phyloP scores from a whole-genome alignment of 2,888 invertebrate species.

The Hyposoter dolosus region DNA sequence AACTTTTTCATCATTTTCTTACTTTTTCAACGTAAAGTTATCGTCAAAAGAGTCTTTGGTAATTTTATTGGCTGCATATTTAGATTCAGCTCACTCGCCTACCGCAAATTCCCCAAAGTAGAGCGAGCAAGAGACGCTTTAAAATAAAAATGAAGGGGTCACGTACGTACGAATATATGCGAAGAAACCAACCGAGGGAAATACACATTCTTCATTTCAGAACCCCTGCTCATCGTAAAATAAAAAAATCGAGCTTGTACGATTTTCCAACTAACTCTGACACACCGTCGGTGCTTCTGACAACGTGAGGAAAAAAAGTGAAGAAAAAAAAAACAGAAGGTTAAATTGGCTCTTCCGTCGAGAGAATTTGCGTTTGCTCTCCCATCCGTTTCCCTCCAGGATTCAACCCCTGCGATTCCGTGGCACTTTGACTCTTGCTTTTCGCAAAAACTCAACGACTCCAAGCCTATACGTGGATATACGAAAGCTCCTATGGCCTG shows the following conservation, averaged over 20 bases:
- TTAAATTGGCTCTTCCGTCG: constrained; percentile 70
- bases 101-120: constrained; percentile 8
- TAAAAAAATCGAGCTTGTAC: constrained; percentile 33
- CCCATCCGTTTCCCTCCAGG: constrained; percentile 58
- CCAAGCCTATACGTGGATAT: not conserved
- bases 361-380: constrained; percentile 60
- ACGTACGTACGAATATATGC: constrained; percentile 27
- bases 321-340: constrained; percentile 47
- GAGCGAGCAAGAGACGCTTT: constrained; percentile 7
- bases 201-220: constrained; percentile 33
- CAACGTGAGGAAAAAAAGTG: constrained; percentile 53
- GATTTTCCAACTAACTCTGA: constrained; percentile 49
- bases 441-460: constrained; percentile 43
- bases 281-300: constrained; percentile 41
- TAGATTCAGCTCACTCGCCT: constrained; percentile 3
- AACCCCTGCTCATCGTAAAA: constrained; percentile 10
- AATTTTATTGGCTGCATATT: constrained; percentile 1
- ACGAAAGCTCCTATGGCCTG: constrained; percentile 25
- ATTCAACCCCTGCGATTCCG: constrained; percentile 45
- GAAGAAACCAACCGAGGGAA: constrained; percentile 22
- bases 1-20: not conserved
- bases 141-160: constrained; percentile 36
- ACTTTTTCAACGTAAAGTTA: not conserved
- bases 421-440: constrained; percentile 55
- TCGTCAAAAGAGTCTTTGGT: not conserved